Evolutionary conservation across 53 echinoderm and acorn worm genomes (phyloP), one percentile per base, ranked within the genome.

Genomic region (Actinopyga echinites): DNA sequence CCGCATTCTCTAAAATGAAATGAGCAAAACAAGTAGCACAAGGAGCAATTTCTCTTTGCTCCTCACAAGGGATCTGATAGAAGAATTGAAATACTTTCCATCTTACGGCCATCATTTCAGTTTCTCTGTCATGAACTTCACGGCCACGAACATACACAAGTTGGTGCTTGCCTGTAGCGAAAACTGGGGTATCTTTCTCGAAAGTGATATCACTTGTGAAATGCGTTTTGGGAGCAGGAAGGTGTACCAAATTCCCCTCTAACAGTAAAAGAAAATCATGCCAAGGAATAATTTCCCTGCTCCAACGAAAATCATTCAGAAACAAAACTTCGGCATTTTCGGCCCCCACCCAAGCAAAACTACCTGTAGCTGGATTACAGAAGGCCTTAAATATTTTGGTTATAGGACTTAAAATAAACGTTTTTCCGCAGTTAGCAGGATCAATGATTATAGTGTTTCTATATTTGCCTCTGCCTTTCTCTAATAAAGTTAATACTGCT

Each of bases 391-490:
- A 84, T 19, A 84, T 84, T 74, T 21, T 57, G 23, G 64, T 58
- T 13, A 73, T 31, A 15, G 86, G 86, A 63, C 26, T 30, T 9
- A 86, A 22, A 38, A 60, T 80, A 31, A 74, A 89, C 2, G 79
- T 64, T 84, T 83, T 83, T 37, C 66, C 67, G 54, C 83, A 88
- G 24, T 88, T 77, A 17, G 83, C 88, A 11, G 88, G 88, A 24
- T 83, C 88, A 19, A 56, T 65, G 43, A 83, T 75, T 60, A 83
- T 43, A 43, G 64, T 43, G 20, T 77, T 88, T 9, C 74, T 29
- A 49, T 82, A 83, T 74, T 87, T 87, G 4, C 83, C 74, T 52
- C 83, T 73, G 22, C 75, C 75, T 6, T 79, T 79, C 31, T 75
- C 69, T 31, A 68, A 33, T 35, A 36, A 31, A n/a, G 32, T 68